A percentile compares a stretch with the other conserved stretches of the same genome.
Evolutionary conservation across 2,888 invertebrate species (phyloP).

Genomic region (Scaptomyza tumidula): DNA sequence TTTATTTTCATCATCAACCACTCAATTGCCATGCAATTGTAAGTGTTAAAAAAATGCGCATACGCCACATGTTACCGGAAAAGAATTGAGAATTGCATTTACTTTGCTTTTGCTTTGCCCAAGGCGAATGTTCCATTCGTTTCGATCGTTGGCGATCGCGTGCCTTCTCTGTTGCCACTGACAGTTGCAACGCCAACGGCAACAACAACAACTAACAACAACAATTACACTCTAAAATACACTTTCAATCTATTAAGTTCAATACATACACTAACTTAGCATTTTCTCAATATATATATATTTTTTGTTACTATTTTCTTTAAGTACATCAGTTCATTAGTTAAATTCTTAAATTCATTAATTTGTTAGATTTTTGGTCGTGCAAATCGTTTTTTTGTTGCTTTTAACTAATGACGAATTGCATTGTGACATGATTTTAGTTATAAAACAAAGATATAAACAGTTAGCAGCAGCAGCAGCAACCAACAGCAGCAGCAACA

Average conservation of each 20-base stretch:
- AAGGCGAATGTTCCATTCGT: conserved; percentile 14
- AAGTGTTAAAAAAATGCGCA: conserved; percentile 48
- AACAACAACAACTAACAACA: neutral
- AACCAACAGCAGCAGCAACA: neutral
- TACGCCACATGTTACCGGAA: conserved; percentile 58
- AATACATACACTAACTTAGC: neutral
- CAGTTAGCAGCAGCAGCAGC: conserved; percentile 5
- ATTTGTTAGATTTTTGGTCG: conserved; percentile 32
- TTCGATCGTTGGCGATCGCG: conserved; percentile 51
- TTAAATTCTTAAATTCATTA: conserved; percentile 12
- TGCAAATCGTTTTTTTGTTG: conserved; percentile 45
- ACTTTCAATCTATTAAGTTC: conserved; percentile 6
- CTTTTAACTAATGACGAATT: conserved; percentile 49
- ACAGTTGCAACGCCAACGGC: conserved; percentile 35
- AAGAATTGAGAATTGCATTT: conserved; percentile 43
- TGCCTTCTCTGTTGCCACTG: conserved; percentile 39
- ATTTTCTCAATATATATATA: too few relatives aligned
- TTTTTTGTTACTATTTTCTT: neutral
- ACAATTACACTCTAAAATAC: conserved; percentile 25
- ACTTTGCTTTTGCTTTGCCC: conserved; percentile 4
- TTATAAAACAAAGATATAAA: conserved; percentile 2
- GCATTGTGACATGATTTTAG: conserved; percentile 48
- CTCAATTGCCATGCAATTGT: conserved; percentile 53
- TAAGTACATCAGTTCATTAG: conserved; percentile 14
- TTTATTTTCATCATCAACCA: conserved; percentile 31